Evolutionary conservation across 1,140 invertebrate genomes (phyloP), one percentile per base, ranked within the genome.

Genomic region (Andrena cerasifolii): DNA sequence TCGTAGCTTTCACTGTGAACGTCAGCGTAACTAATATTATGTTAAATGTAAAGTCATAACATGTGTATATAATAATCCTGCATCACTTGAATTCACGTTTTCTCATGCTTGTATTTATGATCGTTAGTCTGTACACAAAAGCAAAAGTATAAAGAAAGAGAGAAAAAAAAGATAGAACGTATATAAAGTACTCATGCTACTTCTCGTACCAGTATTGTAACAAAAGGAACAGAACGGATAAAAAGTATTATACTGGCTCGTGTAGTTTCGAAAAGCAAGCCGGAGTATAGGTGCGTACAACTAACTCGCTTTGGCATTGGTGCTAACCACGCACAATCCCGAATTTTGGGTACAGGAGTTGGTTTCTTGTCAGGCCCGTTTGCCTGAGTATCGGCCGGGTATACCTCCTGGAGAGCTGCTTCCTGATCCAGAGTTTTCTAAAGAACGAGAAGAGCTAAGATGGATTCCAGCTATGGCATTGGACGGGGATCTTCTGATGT

Each of bases 401-500:
- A 94, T 95, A 84, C 94, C 95, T 71, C 91, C 93, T 73, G 93
- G 94, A 85, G 95, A 95, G 79, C 93, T 95, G 76, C 93, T 94
- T 90, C 94, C 96, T 72, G 96, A 97, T 93, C 95, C 94, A 88
- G 97, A 96, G 91, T 94, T 94, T 90, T 94, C 94, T 85, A 95
- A 95, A 90, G 95, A 94, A 74, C 94, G 96, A 88, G 98, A 99
- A 92, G 98, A 99, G 93, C 93, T 98, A 91, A 95, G 97, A 93
- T 99, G 98, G 98, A 94, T 97, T 89, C 98, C 98, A 73, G 96
- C 96, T 83, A 96, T 97, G 93, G 96, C 98, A 72, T 94, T 97
- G 87, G 98, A 99, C 93, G 95, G 96, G 84, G 98, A 99, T 94
- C 95, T 99, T 87, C 95, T 99, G 89, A 99, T 99, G 98, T 99